Conservation (phyloP, 2,888 invertebrate species). For the Diarsia brunnea region DNA sequence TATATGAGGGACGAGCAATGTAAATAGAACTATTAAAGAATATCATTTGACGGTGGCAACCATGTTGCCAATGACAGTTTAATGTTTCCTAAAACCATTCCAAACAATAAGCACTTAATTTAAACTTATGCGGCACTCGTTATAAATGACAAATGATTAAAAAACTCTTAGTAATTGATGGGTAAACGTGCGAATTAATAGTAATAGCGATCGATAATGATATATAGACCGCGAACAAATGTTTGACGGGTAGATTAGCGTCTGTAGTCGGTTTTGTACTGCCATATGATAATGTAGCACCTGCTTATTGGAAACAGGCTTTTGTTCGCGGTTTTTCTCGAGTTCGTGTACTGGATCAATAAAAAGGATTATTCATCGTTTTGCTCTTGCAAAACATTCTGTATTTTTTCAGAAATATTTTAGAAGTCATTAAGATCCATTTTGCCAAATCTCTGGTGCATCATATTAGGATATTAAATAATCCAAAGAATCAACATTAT, state of each 20-base stretch:
- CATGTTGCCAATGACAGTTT: slow-evolving; percentile 60
- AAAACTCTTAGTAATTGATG: slow-evolving; percentile 83
- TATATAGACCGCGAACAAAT: slow-evolving; percentile 75
- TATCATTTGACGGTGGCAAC: slow-evolving; percentile 50
- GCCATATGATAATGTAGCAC: slow-evolving; percentile 69
- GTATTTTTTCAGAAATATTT: slow-evolving; percentile 13
- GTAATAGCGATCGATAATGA: slow-evolving; percentile 82
- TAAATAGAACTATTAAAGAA: slow-evolving; percentile 70
- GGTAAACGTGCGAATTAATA: slow-evolving; percentile 83
- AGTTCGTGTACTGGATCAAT: slow-evolving; percentile 33
- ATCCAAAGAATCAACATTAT: too few relatives aligned
- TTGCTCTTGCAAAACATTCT: background rate
- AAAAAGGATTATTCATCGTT: slow-evolving; percentile 25
- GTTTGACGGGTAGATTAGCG: slow-evolving; percentile 79
- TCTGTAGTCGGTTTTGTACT: slow-evolving; percentile 61
- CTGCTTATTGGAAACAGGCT: slow-evolving; percentile 72
- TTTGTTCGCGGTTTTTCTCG: slow-evolving; percentile 57
- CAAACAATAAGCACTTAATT: slow-evolving; percentile 73
- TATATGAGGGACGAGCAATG: slow-evolving; percentile 63
- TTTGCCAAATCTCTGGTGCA: background rate
- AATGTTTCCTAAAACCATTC: slow-evolving; percentile 69
- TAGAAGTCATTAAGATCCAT: background rate
- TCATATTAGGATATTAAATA: background rate
- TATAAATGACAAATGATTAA: slow-evolving; percentile 86
- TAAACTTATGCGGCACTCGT: slow-evolving; percentile 68